Evolutionary conservation across 2,888 invertebrate genomes (phyloP), one percentile per base, ranked within the genome.

Genomic region (Dinocampus coccinellae): DNA sequence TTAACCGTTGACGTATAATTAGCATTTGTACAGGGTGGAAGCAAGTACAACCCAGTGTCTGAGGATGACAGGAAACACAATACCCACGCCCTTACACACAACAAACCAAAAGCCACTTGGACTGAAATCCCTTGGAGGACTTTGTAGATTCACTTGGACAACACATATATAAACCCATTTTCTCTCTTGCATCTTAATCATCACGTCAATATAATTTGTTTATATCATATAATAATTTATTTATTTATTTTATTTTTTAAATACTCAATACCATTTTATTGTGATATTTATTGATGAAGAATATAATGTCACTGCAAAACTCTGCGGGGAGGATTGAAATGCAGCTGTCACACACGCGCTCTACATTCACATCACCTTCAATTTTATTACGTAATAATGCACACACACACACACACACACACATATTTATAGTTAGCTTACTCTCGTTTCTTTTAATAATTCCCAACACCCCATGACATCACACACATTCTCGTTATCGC

Each of bases 61-160:
- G 86, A 84, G 81, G 82, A 83, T 87, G 87, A 86, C 87, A 86
- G 85, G 75, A 79, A 78, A 79, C 80, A 85, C 84, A 86, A 86
- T 85, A 77, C 73, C 62, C 73, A 78, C 78, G 79, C 75, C 76
- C 62, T 75, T 74, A 75, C 77, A 79, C 78, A n/a, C 52, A 63
- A n/a, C n/a, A n/a, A n/a, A 60, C 34, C 60, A 16, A 22, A 26
- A 63, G 47, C 63, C 47, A 47, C 63, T 63, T 63, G 63, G 63
- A 63, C 52, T 33, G 16, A 47, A 63, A 42, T 47, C 63, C 47
- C 47, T 47, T n/a, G n/a, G 39, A 57, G 53, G 33, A 36, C 57
- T 66, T 24, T 16, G 47, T 11, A 57, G 22, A 55, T 55, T 65
- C 33, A 55, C 34, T 57, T n/a, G 64, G 47, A 63, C 58, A 33